Evolutionary conservation across 2,797 vertebrate species (phyloP), one percentile per base, ranked within the genome.

Genomic region (Semaprochilodus insignis): DNA sequence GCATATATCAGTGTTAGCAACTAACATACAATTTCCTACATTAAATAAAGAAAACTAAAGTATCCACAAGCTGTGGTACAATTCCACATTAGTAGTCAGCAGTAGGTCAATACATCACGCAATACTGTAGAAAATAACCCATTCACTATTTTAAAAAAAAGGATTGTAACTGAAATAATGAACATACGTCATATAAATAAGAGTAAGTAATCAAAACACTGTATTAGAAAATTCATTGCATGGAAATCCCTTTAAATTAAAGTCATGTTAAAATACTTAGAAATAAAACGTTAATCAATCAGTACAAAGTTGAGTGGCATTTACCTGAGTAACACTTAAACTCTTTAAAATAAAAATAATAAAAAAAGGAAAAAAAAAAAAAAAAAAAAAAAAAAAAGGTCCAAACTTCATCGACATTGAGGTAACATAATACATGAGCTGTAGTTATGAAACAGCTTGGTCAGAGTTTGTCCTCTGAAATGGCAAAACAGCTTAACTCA

Each of bases 251-350:
- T 88, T 91, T 86, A 90, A 92, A 91, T 89, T 85, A 89, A 92
- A 91, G 87, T 82, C 89, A 90, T 82, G 87, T 74, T 69, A 82
- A 90, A 89, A 89, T 67, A 91, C 31, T 54, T 70, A 77, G 82
- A 87, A 36, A 40, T 81, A 86, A 83, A 44, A 87, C 82, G 69
- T 79, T 86, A 85, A 81, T 81, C 59, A 85, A 79, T 81, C 71
- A 79, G 69, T 52, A 83, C 77, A 85, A 89, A 85, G 88, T 63
- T 89, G 87, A 86, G 91, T 83, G 82, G 86, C 90, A 84, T 86
- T 88, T 93, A 94, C 94, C 94, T 94, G 94, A 94, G 94, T 84
- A 90, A 91, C 74, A 90, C 80, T 78, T 85, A 86, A 83, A 85
- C 83, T 77, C 81, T 67, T 86, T 65, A 86, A 80, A 85, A 86